A percentile compares a stretch with the other conserved stretches of the same genome.
phyloP scores from a whole-genome alignment of 2,797 vertebrate genomes.

The Rhynchotus rufescens region DNA sequence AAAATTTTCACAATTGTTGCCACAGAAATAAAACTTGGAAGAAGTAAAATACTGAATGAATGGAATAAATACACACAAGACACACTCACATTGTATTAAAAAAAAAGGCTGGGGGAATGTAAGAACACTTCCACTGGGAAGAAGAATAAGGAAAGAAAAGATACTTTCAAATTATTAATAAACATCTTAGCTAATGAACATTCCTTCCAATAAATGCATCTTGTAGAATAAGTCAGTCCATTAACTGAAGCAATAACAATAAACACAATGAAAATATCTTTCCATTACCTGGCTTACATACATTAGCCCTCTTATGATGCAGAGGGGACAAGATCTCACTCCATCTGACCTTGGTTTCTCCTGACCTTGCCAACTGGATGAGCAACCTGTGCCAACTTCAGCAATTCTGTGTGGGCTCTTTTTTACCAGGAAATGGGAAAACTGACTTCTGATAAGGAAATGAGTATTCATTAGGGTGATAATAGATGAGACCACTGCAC shows the following conservation, averaged over 20 bases:
- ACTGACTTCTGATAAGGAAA: not conserved
- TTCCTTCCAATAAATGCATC: not conserved
- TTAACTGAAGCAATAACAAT: not conserved
- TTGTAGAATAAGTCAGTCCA: not conserved
- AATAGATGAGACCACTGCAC: not conserved
- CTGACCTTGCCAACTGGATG: not conserved
- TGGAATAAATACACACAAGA: not conserved
- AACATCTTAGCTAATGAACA: not conserved
- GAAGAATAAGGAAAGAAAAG: not conserved
- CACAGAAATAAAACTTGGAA: not conserved
- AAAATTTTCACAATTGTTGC: not conserved
- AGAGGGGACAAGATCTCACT: not conserved
- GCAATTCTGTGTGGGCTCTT: not conserved
- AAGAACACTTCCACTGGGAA: not conserved
- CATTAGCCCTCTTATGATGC: accelerated
- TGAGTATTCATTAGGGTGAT: not conserved
- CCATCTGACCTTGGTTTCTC: accelerated
- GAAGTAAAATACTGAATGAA: not conserved
- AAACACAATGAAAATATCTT: not conserved
- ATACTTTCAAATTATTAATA: slow-evolving; percentile 9
- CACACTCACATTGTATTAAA: not conserved
- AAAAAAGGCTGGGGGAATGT: not conserved
- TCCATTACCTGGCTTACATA: not conserved
- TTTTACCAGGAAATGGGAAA: not conserved
- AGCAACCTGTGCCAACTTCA: not conserved